Evolutionary conservation across 2,888 invertebrate species (phyloP).

Genomic region (Colletes collaris): DNA sequence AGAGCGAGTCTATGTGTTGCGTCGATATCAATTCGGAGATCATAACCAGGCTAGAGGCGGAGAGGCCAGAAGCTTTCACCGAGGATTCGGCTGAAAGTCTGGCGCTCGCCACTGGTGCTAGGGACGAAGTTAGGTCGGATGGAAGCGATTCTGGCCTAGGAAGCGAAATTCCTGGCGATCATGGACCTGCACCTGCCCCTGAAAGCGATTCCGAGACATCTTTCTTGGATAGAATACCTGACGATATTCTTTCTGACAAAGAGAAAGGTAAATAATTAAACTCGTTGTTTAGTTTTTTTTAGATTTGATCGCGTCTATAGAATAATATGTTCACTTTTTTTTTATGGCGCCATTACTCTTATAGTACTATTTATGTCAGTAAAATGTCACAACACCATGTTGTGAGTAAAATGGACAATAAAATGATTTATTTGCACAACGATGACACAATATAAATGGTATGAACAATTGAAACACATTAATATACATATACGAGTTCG

Average conservation of each 20-base stretch:
- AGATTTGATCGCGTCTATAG: too few species aligned
- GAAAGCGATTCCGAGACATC: conserved; percentile 84
- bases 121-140: conserved; percentile 86
- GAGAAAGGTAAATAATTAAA: conserved; percentile 75
- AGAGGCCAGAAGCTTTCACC: conserved; percentile 78
- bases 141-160: conserved; percentile 94
- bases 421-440: too few species aligned
- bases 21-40: conserved; percentile 68
- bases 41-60: conserved; percentile 76
- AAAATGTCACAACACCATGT: too few species aligned
- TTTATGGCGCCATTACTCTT: too few species aligned
- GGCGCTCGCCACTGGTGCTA: conserved; percentile 74
- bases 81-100: conserved; percentile 81
- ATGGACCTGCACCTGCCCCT: conserved; percentile 79
- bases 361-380: too few species aligned
- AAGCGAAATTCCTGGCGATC: conserved; percentile 88
- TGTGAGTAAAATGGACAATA: too few species aligned
- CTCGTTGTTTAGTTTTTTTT: background rate
- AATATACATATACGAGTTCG: too few species aligned
- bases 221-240: conserved; percentile 83
- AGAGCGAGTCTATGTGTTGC: conserved; percentile 72
- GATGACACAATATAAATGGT: too few species aligned
- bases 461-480: too few species aligned
- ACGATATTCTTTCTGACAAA: conserved; percentile 80
- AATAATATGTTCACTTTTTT: too few species aligned